phyloP scores from a whole-genome alignment of 2,113 vertebrate genomes.

The Herpailurus yagouaroundi region DNA sequence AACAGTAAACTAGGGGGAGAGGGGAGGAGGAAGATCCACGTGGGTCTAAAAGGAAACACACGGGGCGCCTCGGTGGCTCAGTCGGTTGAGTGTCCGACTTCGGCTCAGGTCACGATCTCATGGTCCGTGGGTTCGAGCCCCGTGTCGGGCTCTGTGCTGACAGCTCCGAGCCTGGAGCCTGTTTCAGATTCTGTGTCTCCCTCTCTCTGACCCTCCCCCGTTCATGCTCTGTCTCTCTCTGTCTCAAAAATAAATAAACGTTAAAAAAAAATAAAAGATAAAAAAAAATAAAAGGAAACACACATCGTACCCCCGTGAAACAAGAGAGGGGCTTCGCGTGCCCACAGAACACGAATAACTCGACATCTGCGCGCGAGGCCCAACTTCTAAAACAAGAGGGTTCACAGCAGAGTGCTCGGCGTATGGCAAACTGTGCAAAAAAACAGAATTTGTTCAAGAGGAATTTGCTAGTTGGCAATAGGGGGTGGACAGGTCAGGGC shows the following conservation, averaged over 20 bases:
- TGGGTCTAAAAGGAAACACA: neutral
- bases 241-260: too few relatives aligned
- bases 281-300: neutral
- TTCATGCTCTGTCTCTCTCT: too few relatives aligned
- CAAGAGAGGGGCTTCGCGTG: neutral
- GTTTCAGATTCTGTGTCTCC: too few relatives aligned
- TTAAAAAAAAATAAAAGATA: too few relatives aligned
- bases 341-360: neutral
- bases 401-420: neutral
- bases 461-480: neutral
- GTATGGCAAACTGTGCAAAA: neutral
- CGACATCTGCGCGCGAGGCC: neutral
- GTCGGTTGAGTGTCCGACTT: too few relatives aligned
- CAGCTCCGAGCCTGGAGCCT: accelerated
- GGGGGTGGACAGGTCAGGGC: neutral
- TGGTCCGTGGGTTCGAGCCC: too few relatives aligned
- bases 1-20: neutral
- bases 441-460: neutral
- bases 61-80: too few relatives aligned
- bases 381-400: neutral
- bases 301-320: neutral
- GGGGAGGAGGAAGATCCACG: too few relatives aligned
- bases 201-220: too few relatives aligned
- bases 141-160: too few relatives aligned
- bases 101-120: too few relatives aligned